Evolutionary conservation across 1,140 invertebrate species (phyloP), one percentile per base, ranked within the genome.

Genomic region (Ditylenchus dipsaci): DNA sequence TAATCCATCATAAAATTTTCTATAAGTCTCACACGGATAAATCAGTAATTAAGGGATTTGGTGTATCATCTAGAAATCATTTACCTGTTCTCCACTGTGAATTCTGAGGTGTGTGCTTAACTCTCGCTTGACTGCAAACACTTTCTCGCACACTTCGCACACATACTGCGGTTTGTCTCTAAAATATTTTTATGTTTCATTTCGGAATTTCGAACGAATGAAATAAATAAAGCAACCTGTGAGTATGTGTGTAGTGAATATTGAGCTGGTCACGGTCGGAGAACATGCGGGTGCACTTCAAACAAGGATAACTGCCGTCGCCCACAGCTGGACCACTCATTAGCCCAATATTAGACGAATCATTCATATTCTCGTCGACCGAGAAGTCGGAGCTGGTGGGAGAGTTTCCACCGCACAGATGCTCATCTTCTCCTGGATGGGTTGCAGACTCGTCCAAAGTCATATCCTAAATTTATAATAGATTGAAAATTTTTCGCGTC

Each of bases 61-160:
- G n/a, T 38, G 33, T 38, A 38, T 38, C 33, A 38, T 38, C 33
- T 38, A 38, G 3, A 38, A 38, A 38, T 38, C 3, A 7, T 21
- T 53, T 53, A 53, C 49, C 47, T 95, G 85, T 81, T 99, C 95
- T 21, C 80, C 80, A 1, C 92, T 95, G 81, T 99, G 95, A 17
- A 95, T 97, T 70, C 95, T 87, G 43, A 97, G 84, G 84, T 99
- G 95, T 8, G 80, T 82, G 26, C 72, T 67, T 29, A 82, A 63
- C 63, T 82, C 80, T 33, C 80, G 63, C 62, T 83, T 82, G 13
- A 82, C 75, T 19, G 67, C 63, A 57, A 83, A 82, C 38, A 76
- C 75, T 11, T 33, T 42, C 26, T 72, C 68, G 65, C 80, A 82
- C 33, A 64, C 29, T 38, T 75, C 66, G 60, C 79, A 81, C 7